Conservation (phyloP, 2,888 invertebrate genomes). For the Reticulitermes lucifugus region DNA sequence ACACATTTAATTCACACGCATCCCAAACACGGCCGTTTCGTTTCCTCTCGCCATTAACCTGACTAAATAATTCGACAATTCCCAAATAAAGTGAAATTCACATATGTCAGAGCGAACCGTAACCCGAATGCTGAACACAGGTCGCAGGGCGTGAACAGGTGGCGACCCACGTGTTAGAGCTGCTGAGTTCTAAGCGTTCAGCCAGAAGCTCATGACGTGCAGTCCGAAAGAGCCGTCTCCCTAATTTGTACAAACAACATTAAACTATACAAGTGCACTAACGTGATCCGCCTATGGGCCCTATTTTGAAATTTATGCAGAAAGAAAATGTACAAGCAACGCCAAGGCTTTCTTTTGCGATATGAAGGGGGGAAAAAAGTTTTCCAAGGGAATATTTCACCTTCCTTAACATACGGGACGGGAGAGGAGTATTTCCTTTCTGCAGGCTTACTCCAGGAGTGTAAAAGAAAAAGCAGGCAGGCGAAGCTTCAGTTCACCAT, state of each 20-base stretch:
- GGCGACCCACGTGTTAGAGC: too few species aligned
- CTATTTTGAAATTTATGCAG: not conserved
- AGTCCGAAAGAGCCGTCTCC: not conserved
- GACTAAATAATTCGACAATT: too few species aligned
- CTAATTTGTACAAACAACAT: constrained; percentile 4
- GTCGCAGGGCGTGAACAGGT: too few species aligned
- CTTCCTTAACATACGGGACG: constrained; percentile 47
- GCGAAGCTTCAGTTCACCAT: constrained; percentile 41
- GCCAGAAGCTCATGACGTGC: not conserved
- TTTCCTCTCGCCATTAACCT: too few species aligned
- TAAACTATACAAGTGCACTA: not conserved
- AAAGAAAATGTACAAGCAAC: not conserved
- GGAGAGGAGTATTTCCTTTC: not conserved
- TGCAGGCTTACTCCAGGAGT: constrained; percentile 59
- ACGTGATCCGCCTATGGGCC: too few species aligned
- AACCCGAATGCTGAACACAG: too few species aligned
- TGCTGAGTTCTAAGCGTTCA: too few species aligned
- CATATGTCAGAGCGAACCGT: too few species aligned
- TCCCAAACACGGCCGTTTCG: too few species aligned
- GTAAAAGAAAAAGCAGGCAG: constrained; percentile 41
- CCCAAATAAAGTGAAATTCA: too few species aligned
- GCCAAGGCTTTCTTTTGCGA: constrained; percentile 35
- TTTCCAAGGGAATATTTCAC: constrained; percentile 44
- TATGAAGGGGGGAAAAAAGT: not conserved
- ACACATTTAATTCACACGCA: too few species aligned